Base-by-base conservation (phyloP, 2,113 vertebrate species). In the Ameiurus melas region DNA sequence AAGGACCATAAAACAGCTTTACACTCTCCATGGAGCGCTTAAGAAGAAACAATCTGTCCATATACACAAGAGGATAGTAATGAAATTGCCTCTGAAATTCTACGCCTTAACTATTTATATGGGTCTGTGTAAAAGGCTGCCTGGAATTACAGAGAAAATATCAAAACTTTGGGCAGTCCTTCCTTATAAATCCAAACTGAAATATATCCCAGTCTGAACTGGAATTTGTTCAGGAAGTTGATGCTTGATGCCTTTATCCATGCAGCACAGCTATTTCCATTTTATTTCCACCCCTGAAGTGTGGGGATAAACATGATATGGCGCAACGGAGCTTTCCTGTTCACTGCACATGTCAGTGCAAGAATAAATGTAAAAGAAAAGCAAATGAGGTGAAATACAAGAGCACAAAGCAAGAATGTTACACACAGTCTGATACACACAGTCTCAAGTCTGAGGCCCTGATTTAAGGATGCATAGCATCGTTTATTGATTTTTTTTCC, bases 21-120 rank as follows among this genome's bases (percentile, higher is more conserved):
- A 25, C 5, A 58, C 70, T 75, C 53, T 75, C 70, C 30, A 43
- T 55, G 77, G 60, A 68, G 43, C 60, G 39, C n/a, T 68, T 80
- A 53, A 58, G 51, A 57, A 80, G 39, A 87, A 87, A 60, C 71
- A n/a, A 86, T 77, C 82, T 83, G 78, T 83, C 51, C 55, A 83
- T 78, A 70, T 84, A 60, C 78, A 83, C 85, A 84, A 85, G 83
- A 88, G 82, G 64, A 71, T 60, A 39, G 73, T 66, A 84, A 88
- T 88, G 75, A 91, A 90, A 84, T 84, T 5, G 84, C 86, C 75
- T 91, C 66, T 79, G 43, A 30, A 73, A 73, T 90, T 89, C 82
- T 62, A 66, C 73, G 39, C 80, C 80, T 90, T 83, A 80, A 75
- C 73, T 88, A 85, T 90, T 85, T 83, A 39, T 83, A 62, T 62